A percentile compares a stretch with the other conserved stretches of the same genome.
phyloP scores from a whole-genome alignment of 2,113 vertebrate species.

The Neogale vison region DNA sequence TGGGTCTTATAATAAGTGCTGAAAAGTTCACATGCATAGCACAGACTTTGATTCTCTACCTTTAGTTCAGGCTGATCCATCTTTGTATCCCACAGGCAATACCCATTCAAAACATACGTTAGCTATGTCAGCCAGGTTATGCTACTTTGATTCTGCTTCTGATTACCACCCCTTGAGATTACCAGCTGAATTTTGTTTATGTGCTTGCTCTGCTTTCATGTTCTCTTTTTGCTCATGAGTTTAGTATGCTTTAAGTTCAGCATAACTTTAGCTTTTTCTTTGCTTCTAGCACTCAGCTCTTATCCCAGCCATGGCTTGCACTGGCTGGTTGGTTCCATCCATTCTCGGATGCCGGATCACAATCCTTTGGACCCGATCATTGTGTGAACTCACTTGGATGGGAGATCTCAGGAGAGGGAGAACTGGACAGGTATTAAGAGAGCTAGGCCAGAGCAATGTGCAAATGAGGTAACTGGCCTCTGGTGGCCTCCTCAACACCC shows the following conservation, averaged over 20 bases:
- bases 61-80: not conserved
- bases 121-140: not conserved
- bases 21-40: not conserved
- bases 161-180: not conserved
- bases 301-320: not conserved
- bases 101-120: not conserved
- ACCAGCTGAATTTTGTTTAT: not conserved
- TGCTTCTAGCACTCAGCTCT: not conserved
- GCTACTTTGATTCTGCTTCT: not conserved
- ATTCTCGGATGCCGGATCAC: not conserved
- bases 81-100: not conserved
- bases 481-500: fast-evolving
- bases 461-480: not conserved
- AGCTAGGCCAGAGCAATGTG: not conserved
- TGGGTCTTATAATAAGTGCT: not conserved
- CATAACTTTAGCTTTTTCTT: not conserved
- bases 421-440: not conserved
- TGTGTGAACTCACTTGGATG: not conserved
- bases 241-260: not conserved
- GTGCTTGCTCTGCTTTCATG: not conserved
- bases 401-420: not conserved
- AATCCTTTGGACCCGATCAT: not conserved
- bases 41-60: not conserved
- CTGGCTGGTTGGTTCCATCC: too few relatives aligned
- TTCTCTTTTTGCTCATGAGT: not conserved